Evolutionary conservation across 2,113 vertebrate species (phyloP).

Genomic region (Gopherus evgoodei): DNA sequence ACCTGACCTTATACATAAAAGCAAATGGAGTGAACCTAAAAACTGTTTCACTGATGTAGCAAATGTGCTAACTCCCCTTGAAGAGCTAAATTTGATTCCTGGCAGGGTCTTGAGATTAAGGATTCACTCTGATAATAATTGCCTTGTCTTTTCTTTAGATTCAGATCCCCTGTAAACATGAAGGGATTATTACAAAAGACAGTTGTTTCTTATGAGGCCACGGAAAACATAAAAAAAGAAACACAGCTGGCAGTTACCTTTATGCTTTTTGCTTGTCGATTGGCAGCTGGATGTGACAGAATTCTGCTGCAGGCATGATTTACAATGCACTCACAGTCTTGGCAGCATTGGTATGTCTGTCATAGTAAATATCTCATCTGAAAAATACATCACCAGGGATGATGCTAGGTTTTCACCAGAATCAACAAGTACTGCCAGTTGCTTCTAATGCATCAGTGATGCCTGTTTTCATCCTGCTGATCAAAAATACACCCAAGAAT

Average conservation of each 20-base stretch:
- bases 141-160: neutral
- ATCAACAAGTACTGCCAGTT: neutral
- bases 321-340: neutral
- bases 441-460: neutral
- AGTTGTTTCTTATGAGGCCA: constrained; percentile 4
- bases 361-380: neutral
- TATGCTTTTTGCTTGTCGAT: neutral
- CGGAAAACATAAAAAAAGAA: neutral
- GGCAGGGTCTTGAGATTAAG: neutral
- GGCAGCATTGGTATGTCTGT: neutral
- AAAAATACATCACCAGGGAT: neutral
- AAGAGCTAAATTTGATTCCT: neutral
- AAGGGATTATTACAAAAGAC: neutral
- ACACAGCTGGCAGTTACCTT: neutral
- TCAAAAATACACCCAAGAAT: neutral
- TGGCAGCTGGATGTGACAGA: neutral
- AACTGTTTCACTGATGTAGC: neutral
- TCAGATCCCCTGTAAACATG: neutral
- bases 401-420: neutral
- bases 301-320: neutral
- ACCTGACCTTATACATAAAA: neutral
- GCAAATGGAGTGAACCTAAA: neutral
- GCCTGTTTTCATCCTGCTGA: neutral
- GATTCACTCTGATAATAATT: neutral
- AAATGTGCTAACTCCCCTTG: fast-evolving